Percentiles rank a stretch among this genome's conserved stretches.
These are phyloP conservation scores for Phymanthus crucifer DNA, from an alignment of 92 coral and sea anemone species.

Conservation along the genomic window DNA sequence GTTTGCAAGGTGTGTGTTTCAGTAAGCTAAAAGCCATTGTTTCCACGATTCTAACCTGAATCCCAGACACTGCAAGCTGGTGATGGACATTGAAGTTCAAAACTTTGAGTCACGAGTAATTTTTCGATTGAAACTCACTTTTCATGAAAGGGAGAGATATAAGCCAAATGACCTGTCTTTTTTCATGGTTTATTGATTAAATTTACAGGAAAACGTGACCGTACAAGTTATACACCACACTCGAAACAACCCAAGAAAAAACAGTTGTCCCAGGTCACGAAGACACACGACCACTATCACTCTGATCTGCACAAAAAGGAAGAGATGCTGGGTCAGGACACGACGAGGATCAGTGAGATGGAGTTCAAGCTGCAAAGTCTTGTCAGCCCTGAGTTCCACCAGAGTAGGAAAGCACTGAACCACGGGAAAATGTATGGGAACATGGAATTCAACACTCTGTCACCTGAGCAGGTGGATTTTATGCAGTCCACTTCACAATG, in stretches of 20 bases:
- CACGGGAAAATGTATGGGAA: conserved; percentile 33
- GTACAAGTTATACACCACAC: background rate
- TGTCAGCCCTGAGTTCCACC: conserved; percentile 80
- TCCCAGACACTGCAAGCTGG: too few species aligned
- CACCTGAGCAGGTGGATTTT: conserved; percentile 82
- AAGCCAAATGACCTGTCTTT: too few species aligned
- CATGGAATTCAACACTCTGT: conserved; percentile 70
- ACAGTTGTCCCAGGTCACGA: background rate
- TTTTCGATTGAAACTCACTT: too few species aligned
- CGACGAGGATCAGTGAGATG: conserved; percentile 60
- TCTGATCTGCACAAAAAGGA: conserved; percentile 53
- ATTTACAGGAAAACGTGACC: conserved; percentile 4
- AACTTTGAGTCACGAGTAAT: too few species aligned
- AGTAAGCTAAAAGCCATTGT: too few species aligned
- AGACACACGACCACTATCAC: conserved; percentile 1
- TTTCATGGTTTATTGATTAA: too few species aligned
- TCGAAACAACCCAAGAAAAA: conserved; percentile 21
- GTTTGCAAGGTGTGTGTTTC: too few species aligned
- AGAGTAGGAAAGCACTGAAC: conserved; percentile 34
- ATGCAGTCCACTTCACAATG: conserved; percentile 77
- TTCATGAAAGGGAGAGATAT: too few species aligned
- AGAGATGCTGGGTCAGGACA: conserved; percentile 81
- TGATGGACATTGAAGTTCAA: too few species aligned
- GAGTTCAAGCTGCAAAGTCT: conserved; percentile 78
- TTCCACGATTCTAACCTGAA: too few species aligned